Percentiles rank a stretch among this genome's conserved stretches.
These are phyloP conservation scores for Lepus europaeus DNA, from an alignment of 2,113 vertebrate genomes.

Conservation along the genomic window DNA sequence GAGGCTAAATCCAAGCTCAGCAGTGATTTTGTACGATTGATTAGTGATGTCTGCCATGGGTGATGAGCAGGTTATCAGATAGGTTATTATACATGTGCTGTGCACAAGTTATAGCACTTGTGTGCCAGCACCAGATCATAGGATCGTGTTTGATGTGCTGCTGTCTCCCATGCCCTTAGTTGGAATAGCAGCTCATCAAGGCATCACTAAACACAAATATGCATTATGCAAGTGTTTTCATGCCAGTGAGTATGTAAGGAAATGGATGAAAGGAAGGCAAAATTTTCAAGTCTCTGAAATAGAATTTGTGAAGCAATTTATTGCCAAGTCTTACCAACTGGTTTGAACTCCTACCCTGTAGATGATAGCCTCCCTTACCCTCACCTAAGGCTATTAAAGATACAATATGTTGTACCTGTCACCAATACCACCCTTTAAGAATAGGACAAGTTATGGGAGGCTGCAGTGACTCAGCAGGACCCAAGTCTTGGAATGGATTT, in stretches of 20 bases:
- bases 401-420: background rate
- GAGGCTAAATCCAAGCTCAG: background rate
- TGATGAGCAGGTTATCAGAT: rapidly evolving
- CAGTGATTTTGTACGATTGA: background rate
- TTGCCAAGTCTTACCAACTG: background rate
- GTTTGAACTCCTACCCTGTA: background rate
- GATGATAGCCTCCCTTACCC: background rate
- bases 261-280: background rate
- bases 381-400: conserved; percentile 14
- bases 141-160: background rate
- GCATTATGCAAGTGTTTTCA: background rate
- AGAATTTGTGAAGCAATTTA: background rate
- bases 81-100: background rate
- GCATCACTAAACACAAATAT: background rate
- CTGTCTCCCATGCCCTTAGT: background rate
- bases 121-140: too few species aligned
- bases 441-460: background rate
- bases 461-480: conserved; percentile 46
- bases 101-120: background rate
- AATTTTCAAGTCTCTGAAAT: background rate
- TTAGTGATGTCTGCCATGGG: background rate
- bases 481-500: conserved; percentile 37
- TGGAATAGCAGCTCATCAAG: background rate
- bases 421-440: conserved; percentile 7
- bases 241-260: background rate